Percentiles rank a stretch among this genome's conserved stretches.
Evolutionary conservation across 2,888 invertebrate genomes (phyloP).

Genomic region (Odontocolon sp.): DNA sequence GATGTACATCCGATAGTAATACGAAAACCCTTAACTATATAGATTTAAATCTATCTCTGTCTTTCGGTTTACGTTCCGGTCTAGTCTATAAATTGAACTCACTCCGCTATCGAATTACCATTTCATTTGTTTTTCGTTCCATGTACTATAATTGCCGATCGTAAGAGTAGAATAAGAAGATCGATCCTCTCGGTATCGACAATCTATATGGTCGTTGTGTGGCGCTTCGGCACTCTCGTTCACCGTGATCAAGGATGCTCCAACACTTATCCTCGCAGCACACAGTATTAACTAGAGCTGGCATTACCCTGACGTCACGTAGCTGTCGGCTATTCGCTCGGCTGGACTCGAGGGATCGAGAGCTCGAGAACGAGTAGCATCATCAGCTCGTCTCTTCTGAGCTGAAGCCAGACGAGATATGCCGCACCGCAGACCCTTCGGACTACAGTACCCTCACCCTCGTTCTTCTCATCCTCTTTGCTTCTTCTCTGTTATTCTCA

Average conservation of each 20-base stretch:
- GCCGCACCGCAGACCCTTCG: conserved; percentile 30
- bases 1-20: too few relatives aligned
- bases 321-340: conserved; percentile 47
- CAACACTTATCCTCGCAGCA: conserved; percentile 41
- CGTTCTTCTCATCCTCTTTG: not conserved
- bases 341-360: conserved; percentile 21
- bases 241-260: too few relatives aligned
- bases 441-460: conserved; percentile 38
- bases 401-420: not conserved
- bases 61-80: too few relatives aligned
- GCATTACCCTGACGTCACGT: conserved; percentile 51
- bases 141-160: too few relatives aligned
- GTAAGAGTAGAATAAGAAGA: too few relatives aligned
- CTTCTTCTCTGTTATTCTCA: conserved; percentile 45
- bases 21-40: too few relatives aligned
- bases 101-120: too few relatives aligned
- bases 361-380: conserved; percentile 20
- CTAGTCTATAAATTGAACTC: too few relatives aligned
- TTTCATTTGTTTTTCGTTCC: not conserved
- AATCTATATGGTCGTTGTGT: too few relatives aligned
- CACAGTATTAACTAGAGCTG: conserved; percentile 35
- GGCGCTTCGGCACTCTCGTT: too few relatives aligned
- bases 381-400: conserved; percentile 19
- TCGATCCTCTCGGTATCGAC: too few relatives aligned
- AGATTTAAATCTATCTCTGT: too few relatives aligned